Base-by-base conservation (phyloP, 1,140 invertebrate species). In the Cecropterus lyciades region DNA sequence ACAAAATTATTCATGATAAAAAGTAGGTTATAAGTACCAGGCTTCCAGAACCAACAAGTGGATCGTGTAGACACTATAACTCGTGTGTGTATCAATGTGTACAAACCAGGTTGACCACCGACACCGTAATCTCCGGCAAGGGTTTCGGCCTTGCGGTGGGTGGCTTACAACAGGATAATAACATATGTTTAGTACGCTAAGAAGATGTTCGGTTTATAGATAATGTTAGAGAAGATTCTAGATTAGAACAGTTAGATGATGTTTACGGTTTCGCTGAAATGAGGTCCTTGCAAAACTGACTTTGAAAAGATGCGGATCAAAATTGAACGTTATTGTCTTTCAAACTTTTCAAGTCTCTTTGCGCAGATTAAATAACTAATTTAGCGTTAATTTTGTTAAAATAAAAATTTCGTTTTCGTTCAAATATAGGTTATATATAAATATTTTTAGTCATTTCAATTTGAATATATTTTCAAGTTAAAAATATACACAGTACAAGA, bases 71-170 rank as follows among this genome's bases (percentile, higher is more conserved):
- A 80, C 73, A 73, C 76, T 79, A 82, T 77, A 77, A 74, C 52
- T 67, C 66, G 20, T 8, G 73, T 80, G 67, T 75, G 67, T 77
- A 73, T 64, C 64, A 81, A 84, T 64, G 75, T 80, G 69, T 92
- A 92, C 89, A 83, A 92, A 92, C 89, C 89, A 92, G 86, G 71
- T 90, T 90, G 53, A 92, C 89, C 76, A 92, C 89, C 69, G 89
- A 92, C 76, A 92, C 89, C 77, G 89, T 92, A 63, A 92, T 90
- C 74, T 78, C 89, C 67, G 89, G 89, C 67, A 89, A 85, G 51
- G 84, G 84, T 89, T 90, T 89, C 55, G 89, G 89, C 79, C 87
- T 90, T 80, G 89, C 77, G 69, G 73, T 77, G 68, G 83, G 79
- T 80, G 81, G 85, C 87, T 90, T 91, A 86, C 70, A 82, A 82